These are phyloP conservation scores for Leptopilina clavipes DNA, from an alignment of 1,140 invertebrate genomes.

Conservation along the genomic window DNA sequence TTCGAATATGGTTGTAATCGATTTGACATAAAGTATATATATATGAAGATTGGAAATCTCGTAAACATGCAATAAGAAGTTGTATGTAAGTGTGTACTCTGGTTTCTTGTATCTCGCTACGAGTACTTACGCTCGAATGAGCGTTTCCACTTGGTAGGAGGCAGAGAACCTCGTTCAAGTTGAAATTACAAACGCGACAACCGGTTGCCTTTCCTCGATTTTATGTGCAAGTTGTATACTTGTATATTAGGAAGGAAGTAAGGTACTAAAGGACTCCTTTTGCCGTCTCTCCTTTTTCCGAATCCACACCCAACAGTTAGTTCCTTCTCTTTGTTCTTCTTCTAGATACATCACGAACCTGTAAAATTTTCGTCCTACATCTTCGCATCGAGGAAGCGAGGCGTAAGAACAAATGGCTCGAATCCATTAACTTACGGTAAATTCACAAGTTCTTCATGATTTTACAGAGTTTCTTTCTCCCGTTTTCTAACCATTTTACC, in stretches of 20 bases:
- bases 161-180: slow-evolving; percentile 20
- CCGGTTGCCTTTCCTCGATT: slow-evolving; percentile 22
- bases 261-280: slow-evolving; percentile 18
- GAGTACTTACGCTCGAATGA: slow-evolving; percentile 28
- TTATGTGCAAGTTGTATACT: slow-evolving; percentile 18
- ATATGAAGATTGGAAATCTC: slow-evolving; percentile 8
- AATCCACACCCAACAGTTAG: neutral
- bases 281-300: slow-evolving; percentile 15
- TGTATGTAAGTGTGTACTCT: neutral
- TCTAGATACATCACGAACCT: neutral
- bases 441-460: slow-evolving; percentile 28
- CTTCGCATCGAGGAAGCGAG: neutral
- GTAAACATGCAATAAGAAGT: slow-evolving; percentile 18
- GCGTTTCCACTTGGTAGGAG: slow-evolving; percentile 28
- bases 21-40: neutral
- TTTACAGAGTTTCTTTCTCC: slow-evolving; percentile 21
- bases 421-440: slow-evolving; percentile 31
- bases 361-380: slow-evolving; percentile 23
- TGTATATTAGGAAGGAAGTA: slow-evolving; percentile 30
- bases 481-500: neutral
- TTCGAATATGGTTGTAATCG: neutral
- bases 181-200: slow-evolving; percentile 25
- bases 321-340: neutral
- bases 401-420: slow-evolving; percentile 19
- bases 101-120: slow-evolving; percentile 20